Evolutionary conservation across 1,140 invertebrate species (phyloP).

Genomic region (Thaumatotibia leucotreta): DNA sequence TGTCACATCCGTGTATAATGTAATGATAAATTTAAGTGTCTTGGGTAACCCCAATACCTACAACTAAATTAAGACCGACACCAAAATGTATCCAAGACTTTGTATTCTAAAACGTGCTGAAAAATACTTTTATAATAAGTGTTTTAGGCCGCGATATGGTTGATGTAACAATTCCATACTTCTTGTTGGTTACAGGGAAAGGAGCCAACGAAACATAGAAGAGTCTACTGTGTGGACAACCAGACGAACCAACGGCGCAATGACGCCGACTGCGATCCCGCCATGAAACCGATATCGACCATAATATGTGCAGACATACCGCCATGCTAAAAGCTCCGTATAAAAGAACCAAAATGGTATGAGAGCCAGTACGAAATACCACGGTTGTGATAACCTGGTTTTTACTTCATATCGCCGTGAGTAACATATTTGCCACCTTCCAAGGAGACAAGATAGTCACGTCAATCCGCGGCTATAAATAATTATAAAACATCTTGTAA

Average conservation of each 20-base stretch:
- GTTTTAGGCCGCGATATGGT: not conserved
- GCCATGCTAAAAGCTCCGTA: conserved; percentile 45
- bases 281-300: conserved; percentile 48
- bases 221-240: conserved; percentile 65
- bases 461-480: no score
- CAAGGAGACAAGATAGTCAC: no score
- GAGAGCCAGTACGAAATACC: not conserved
- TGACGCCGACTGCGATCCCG: conserved; percentile 54
- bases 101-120: no score
- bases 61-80: no score
- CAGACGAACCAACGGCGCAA: conserved; percentile 46
- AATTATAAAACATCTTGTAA: no score
- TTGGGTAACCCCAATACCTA: no score
- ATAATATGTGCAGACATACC: conserved; percentile 60
- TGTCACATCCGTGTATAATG: no score
- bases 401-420: not conserved
- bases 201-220: conserved; percentile 53
- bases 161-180: not conserved
- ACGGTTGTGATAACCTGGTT: not conserved
- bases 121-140: no score
- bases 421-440: not conserved
- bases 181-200: conserved; percentile 42
- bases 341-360: not conserved
- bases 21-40: no score
- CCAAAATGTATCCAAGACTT: not conserved